Evolutionary conservation across 2,888 invertebrate species (phyloP), one percentile per base, ranked within the genome.

Genomic region (Biston stratarius): DNA sequence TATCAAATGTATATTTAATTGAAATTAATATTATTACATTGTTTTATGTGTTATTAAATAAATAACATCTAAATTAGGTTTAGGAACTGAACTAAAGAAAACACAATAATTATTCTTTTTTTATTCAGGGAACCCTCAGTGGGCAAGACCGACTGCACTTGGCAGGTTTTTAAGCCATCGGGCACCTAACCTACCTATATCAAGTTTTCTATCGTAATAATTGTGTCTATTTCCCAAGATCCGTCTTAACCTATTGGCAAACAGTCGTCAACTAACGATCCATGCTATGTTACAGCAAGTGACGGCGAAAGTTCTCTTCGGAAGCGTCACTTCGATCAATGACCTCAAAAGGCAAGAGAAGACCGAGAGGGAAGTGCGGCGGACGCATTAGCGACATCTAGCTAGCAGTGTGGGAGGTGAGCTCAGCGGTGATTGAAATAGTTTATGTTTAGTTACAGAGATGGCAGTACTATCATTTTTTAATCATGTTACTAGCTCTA

Each of bases 221-320:
- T 24, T 36, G 15, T 42, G 60, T 38, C 38, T 55, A 55, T 56
- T 60, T 60, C 61, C 42, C 61, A 67, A 67, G 64, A 55, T 64
- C 64, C 59, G 65, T 65, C 64, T 36, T 52, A 48, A 67, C 71
- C 52, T 69, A 74, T 74, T 74, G 71, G 67, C 69, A 74, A 74
- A 73, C 70, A 72, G 65, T 68, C 70, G 64, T 69, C 67, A 71
- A 62, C 66, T 73, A 72, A 73, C 66, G 61, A 72, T 70, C 68
- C 40, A 65, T 71, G 72, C 52, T 69, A 57, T 72, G 61, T 86
- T 84, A 80, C 93, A 94, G 87, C 95, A 96, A 90, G 95, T 96
- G 85, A 96, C 96, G 76, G 96, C 96, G 85, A 96, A 96, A 92
- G 96, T 96, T 72, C 95, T 96, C 86, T 96, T 96, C 86, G 96